phyloP scores from a whole-genome alignment of 2,113 vertebrate genomes.

The Enhydra lutris region DNA sequence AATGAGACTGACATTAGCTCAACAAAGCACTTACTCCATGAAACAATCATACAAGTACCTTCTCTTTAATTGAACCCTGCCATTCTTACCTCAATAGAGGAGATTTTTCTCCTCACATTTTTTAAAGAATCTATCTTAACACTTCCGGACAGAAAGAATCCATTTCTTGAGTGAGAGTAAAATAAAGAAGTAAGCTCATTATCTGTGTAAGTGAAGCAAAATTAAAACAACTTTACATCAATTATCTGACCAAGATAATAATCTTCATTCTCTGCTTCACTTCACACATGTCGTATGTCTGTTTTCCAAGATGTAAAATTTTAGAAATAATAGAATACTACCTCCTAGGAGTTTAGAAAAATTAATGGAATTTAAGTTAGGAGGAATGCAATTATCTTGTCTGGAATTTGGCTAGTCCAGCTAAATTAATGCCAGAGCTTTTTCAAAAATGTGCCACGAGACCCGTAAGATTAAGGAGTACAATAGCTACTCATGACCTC shows the following conservation, averaged over 20 bases:
- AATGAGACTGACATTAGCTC: background rate
- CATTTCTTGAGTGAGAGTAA: background rate
- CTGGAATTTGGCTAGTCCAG: background rate
- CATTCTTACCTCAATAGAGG: background rate
- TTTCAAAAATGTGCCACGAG: background rate
- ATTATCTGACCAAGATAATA: background rate
- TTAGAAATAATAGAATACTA: background rate
- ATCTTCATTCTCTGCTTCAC: background rate
- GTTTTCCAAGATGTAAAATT: background rate
- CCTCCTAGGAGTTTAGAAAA: background rate
- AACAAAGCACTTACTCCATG: background rate
- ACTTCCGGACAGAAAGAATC: background rate
- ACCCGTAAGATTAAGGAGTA: background rate
- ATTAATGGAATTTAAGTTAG: slow-evolving; percentile 15
- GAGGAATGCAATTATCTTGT: slow-evolving; percentile 21
- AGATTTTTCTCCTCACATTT: background rate
- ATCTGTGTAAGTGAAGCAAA: slow-evolving; percentile 7
- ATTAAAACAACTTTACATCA: slow-evolving; percentile 6
- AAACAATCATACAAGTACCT: background rate
- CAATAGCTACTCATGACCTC: background rate
- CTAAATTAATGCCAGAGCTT: background rate
- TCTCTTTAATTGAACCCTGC: background rate
- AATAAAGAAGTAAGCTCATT: background rate
- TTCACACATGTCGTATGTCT: background rate
- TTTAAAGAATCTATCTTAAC: background rate